Conservation (phyloP, 2,797 vertebrate genomes). For the Gorsachius magnificus region DNA sequence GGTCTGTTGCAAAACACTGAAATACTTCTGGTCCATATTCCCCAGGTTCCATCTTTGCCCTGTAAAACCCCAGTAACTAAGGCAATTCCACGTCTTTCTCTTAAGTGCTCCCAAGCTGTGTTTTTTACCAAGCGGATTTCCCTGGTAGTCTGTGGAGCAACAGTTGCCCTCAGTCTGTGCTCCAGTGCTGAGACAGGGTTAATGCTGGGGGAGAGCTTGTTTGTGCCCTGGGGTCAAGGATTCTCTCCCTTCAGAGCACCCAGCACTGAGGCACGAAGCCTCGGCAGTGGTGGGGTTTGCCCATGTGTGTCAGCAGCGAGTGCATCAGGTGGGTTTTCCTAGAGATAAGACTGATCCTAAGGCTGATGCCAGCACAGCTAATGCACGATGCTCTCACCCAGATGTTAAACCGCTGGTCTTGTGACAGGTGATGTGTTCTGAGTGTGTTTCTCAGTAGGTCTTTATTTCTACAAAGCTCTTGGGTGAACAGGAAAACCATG, state of each 20-base stretch:
- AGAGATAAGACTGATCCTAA: background rate
- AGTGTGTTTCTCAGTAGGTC: background rate
- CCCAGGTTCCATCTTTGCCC: background rate
- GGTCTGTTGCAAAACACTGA: background rate
- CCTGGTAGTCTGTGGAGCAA: background rate
- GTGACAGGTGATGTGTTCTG: background rate
- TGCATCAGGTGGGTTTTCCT: background rate
- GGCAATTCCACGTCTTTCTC: background rate
- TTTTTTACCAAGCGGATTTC: background rate
- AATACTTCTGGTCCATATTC: background rate
- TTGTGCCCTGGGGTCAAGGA: background rate
- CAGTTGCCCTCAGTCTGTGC: background rate
- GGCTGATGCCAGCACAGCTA: background rate
- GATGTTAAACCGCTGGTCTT: background rate
- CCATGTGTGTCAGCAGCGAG: fast-evolving
- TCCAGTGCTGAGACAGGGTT: background rate
- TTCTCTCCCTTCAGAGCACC: background rate
- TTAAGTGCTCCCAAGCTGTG: background rate
- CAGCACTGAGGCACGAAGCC: fast-evolving
- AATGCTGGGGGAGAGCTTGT: background rate
- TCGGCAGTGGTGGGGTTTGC: fast-evolving
- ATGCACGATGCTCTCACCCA: background rate
- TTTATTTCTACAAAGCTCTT: background rate
- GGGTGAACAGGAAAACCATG: background rate
- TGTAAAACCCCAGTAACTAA: background rate